These are phyloP conservation scores for Solenopsis fugax DNA, from an alignment of 1,140 invertebrate species.

Conservation along the genomic window DNA sequence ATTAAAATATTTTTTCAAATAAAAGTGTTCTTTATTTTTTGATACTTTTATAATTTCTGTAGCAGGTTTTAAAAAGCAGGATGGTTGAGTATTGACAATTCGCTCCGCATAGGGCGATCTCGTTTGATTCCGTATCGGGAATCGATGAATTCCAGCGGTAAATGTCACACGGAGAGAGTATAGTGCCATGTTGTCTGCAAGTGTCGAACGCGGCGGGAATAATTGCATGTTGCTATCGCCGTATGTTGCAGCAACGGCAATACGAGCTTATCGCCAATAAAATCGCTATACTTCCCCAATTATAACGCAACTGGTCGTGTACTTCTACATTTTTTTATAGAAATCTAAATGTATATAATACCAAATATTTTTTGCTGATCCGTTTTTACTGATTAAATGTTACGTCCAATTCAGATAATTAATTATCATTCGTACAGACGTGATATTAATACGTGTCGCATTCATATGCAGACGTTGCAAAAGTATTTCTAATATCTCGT, in stretches of 20 bases:
- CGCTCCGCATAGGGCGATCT: neutral
- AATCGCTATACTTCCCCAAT: neutral
- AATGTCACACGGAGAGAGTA: slow-evolving; percentile 57
- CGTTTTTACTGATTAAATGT: neutral
- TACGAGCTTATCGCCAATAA: slow-evolving; percentile 18
- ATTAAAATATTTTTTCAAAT: neutral
- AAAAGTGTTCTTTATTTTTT: neutral
- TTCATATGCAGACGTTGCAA: neutral
- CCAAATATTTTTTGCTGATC: neutral
- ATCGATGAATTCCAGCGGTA: slow-evolving; percentile 59
- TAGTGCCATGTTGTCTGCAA: slow-evolving; percentile 8
- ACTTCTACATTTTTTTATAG: neutral
- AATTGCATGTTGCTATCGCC: slow-evolving; percentile 48
- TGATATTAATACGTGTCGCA: neutral
- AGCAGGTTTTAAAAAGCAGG: neutral
- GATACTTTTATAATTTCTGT: neutral
- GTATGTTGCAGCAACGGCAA: slow-evolving; percentile 8
- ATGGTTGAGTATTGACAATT: neutral
- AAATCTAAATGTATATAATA: neutral
- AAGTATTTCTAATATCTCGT: neutral
- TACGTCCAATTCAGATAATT: neutral
- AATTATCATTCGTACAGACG: neutral
- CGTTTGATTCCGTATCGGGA: slow-evolving; percentile 44
- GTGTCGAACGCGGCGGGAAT: neutral
- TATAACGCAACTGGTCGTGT: neutral